A percentile compares a stretch with the other conserved stretches of the same genome.
Evolutionary conservation across 2,888 invertebrate genomes (phyloP).

Genomic region (Platypus cylindrus): DNA sequence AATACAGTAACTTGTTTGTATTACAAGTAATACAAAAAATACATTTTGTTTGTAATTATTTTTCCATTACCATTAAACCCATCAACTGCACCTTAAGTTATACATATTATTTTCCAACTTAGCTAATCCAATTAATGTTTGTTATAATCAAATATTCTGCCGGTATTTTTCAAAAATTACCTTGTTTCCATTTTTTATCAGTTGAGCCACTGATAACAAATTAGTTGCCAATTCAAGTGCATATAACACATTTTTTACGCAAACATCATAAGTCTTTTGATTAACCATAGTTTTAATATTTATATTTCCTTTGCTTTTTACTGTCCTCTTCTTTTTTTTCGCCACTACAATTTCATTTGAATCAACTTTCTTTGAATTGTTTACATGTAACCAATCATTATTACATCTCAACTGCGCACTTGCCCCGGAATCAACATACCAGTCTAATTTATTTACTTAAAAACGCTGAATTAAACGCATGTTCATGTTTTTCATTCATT

Average conservation of each 20-base stretch:
- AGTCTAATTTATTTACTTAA: slow-evolving; percentile 19
- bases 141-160: not conserved
- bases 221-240: slow-evolving; percentile 1
- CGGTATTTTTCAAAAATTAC: not conserved
- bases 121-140: not conserved
- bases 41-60: slow-evolving; percentile 2
- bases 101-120: not conserved
- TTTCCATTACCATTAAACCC: not conserved
- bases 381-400: slow-evolving; percentile 15
- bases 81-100: slow-evolving; percentile 1
- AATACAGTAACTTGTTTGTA: no score
- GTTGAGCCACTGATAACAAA: slow-evolving; percentile 9
- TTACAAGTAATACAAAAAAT: no score
- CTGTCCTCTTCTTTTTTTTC: slow-evolving; percentile 15
- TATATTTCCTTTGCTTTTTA: slow-evolving; percentile 4
- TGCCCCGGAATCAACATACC: slow-evolving; percentile 23
- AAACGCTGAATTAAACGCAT: slow-evolving; percentile 20
- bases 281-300: slow-evolving; percentile 1
- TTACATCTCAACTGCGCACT: slow-evolving; percentile 20
- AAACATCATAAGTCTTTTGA: slow-evolving; percentile 1
- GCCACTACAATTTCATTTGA: slow-evolving; percentile 11
- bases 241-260: slow-evolving; percentile 4
- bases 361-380: not conserved
- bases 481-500: slow-evolving; percentile 6
- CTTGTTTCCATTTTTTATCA: not conserved